Evolutionary conservation across 2,888 invertebrate species (phyloP), one percentile per base, ranked within the genome.

Genomic region (Dexiosoma caninum): DNA sequence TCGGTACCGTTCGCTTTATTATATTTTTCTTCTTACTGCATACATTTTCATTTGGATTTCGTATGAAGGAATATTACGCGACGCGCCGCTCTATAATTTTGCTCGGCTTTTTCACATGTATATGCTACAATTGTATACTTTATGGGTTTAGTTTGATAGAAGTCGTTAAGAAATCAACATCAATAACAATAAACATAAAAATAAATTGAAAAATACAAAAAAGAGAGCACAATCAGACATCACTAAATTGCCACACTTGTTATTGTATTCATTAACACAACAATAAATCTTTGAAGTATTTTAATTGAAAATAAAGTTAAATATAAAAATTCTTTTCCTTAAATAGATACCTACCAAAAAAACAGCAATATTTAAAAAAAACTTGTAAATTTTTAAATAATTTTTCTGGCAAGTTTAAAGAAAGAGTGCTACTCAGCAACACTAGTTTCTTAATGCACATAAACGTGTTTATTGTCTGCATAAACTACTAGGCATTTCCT

Each of bases 121-220:
- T 89, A 88, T 89, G 89, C 87, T 86, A 86, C 87, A 90, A 90
- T 90, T 89, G 90, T 90, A 90, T 90, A 89, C 90, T 90, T 90
- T 90, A 90, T 90, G 90, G 90, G 88, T 90, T 90, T 90, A 90
- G 91, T 90, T 91, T 89, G 90, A 90, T 90, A 90, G 90, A 90
- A 90, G 91, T 91, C 90, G 90, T 90, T 90, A 90, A 91, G 91
- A 90, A 90, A 90, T 91, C 90, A 90, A 91, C 90, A 90, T 90
- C 90, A 86, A 83, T 78, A 77, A 76, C 51, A 76, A 78, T 55
- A 69, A 62, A 53, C 30, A 71, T 64, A 70, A 71, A 35, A 70
- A 37, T 57, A 57, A 55, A 46, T 74, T 30, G 40, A 64, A 77
- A 76, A 71, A 80, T 76, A 60, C 64, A 40, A 42, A 37, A 57